Conservation (phyloP, 1,140 invertebrate species). For the Drosophila parvula region DNA sequence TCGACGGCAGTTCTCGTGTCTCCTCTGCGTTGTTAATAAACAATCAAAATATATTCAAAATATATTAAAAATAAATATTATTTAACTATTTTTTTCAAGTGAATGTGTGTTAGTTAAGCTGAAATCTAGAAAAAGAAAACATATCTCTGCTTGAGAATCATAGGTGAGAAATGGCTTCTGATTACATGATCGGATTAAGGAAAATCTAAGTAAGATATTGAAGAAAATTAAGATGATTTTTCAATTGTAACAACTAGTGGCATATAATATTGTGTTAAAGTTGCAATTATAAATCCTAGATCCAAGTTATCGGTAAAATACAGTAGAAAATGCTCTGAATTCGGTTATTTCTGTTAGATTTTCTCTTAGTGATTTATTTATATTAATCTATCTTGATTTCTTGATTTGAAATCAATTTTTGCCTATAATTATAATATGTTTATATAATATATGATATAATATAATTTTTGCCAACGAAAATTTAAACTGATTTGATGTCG, state of each 20-base stretch:
- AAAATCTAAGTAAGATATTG: not conserved
- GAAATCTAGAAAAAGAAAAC: not conserved
- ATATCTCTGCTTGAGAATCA: not conserved
- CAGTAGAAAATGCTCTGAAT: not conserved
- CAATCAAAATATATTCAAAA: not conserved
- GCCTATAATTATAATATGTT: too few relatives aligned
- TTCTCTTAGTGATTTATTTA: too few relatives aligned
- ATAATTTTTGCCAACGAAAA: too few relatives aligned
- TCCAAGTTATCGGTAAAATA: too few relatives aligned
- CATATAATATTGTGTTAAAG: too few relatives aligned
- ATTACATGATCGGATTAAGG: not conserved
- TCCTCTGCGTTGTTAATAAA: not conserved
- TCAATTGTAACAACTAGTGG: not conserved
- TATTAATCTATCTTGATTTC: too few relatives aligned
- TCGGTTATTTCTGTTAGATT: too few relatives aligned
- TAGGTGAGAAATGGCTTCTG: constrained; percentile 13
- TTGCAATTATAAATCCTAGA: too few relatives aligned
- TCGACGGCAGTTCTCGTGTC: constrained; percentile 61
- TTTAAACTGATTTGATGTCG: too few relatives aligned
- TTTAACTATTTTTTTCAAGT: constrained; percentile 21
- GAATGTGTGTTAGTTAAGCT: constrained; percentile 1
- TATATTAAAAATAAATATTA: not conserved
- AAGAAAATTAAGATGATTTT: not conserved
- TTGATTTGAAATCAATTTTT: too few relatives aligned
- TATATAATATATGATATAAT: too few relatives aligned